Evolutionary conservation across 2,888 invertebrate genomes (phyloP).

Genomic region (Macrostomum cliftonense): DNA sequence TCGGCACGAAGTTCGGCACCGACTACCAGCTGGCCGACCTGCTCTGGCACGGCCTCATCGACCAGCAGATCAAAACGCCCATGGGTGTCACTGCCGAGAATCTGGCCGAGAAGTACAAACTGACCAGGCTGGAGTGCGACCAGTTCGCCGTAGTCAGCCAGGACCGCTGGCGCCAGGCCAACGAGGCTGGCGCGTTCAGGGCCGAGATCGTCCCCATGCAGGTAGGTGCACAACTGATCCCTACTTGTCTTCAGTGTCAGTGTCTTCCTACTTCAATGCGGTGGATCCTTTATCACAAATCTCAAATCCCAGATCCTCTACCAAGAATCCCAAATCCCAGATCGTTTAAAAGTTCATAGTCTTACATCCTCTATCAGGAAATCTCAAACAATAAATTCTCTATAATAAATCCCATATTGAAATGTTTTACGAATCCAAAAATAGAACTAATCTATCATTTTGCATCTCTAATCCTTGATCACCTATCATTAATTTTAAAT

Average conservation of each 20-base stretch:
- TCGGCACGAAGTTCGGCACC: conserved; percentile 64
- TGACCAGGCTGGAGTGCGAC: conserved; percentile 45
- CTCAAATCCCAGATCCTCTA: not conserved
- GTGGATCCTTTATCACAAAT: not conserved
- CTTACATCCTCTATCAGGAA: no score
- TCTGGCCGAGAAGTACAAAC: conserved; percentile 30
- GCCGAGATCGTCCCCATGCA: conserved; percentile 4
- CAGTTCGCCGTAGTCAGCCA: conserved; percentile 67
- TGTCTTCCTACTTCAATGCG: no score
- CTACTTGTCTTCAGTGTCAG: no score
- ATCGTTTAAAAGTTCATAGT: no score
- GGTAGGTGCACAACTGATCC: no score
- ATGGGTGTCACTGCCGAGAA: conserved; percentile 65
- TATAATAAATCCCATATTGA: no score
- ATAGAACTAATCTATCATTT: no score
- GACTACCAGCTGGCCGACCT: conserved; percentile 56
- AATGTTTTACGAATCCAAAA: no score
- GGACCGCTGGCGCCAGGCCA: conserved; percentile 63
- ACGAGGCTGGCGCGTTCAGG: conserved; percentile 12
- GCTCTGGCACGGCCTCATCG: conserved; percentile 69
- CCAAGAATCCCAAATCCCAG: no score
- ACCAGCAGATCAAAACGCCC: conserved; percentile 67
- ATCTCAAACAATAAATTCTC: no score
- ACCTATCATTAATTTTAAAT: no score
- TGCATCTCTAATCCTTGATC: no score